A percentile compares a stretch with the other conserved stretches of the same genome.
Evolutionary conservation across 2,888 invertebrate species (phyloP).

Genomic region (Heliconius cydno): DNA sequence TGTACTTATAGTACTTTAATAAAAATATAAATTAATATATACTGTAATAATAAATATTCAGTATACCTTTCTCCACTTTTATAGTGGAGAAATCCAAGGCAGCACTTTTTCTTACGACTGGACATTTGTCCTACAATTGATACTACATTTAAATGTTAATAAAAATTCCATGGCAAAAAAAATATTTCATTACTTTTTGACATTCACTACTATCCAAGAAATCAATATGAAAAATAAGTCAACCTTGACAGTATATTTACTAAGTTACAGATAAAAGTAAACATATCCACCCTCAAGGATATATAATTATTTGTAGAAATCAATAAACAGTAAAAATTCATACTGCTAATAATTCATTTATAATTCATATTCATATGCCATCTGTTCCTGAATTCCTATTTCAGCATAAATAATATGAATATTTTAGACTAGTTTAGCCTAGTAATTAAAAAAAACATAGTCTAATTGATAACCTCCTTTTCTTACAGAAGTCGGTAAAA

Average conservation of each 20-base stretch:
- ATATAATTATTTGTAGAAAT: background rate
- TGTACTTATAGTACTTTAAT: background rate
- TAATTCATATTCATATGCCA: too few species aligned
- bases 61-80: too few species aligned
- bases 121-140: background rate
- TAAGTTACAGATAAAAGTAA: slow-evolving; percentile 2
- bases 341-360: background rate
- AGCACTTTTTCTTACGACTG: background rate
- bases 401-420: too few species aligned
- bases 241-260: background rate
- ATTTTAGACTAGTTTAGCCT: too few species aligned
- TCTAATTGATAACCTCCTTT: too few species aligned
- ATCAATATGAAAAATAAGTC: slow-evolving; percentile 2
- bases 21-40: too few species aligned
- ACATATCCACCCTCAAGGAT: background rate
- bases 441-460: too few species aligned
- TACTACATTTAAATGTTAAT: background rate
- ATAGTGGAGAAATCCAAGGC: background rate
- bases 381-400: too few species aligned
- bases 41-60: too few species aligned
- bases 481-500: too few species aligned
- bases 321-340: background rate
- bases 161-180: background rate
- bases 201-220: background rate
- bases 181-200: background rate